Evolutionary conservation across 2,797 vertebrate genomes (phyloP), one percentile per base, ranked within the genome.

Genomic region (Centropyge bicolor): DNA sequence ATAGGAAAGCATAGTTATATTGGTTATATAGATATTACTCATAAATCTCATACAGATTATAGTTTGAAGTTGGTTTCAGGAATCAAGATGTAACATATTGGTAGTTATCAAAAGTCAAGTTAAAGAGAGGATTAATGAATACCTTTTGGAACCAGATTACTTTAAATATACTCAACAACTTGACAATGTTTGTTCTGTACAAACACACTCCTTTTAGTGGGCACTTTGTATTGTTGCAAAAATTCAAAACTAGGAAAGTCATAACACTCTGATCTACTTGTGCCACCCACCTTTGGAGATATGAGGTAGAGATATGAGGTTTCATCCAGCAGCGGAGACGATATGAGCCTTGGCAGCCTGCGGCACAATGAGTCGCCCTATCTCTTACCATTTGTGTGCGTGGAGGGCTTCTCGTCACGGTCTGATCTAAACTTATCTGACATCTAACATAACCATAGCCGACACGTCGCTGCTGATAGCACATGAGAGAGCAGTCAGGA

Each of bases 371-470:
- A 94, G 84, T 83, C 20, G 19, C 65, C 90, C 89, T 91, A 91
- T 93, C 92, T 82, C 83, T 92, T 93, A 90, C 91, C 76, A 31
- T 79, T 81, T 73, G 65, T 85, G 85, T 81, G 79, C 54, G 38
- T 40, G 67, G 41, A 64, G 65, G 70, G 73, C 81, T 76, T 76
- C 68, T 88, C 72, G 8, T 80, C 77, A 41, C 61, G 67, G 62
- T 78, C 85, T 86, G 83, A 88, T 87, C 77, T 92, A 90, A 92
- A 82, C 81, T 86, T 66, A 70, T 90, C 82, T 94, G 94, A 94
- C 94, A 87, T 80, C 80, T 85, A 91, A 93, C 91, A 91, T 93
- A 92, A 94, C 90, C 83, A 66, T 82, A 84, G 86, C 82, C 69
- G 88, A 92, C 86, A 89, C 67, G 52, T 85, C 84, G 62, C 68